Conservation (phyloP, 2,888 invertebrate genomes). For the Nemapogon koenigi region DNA sequence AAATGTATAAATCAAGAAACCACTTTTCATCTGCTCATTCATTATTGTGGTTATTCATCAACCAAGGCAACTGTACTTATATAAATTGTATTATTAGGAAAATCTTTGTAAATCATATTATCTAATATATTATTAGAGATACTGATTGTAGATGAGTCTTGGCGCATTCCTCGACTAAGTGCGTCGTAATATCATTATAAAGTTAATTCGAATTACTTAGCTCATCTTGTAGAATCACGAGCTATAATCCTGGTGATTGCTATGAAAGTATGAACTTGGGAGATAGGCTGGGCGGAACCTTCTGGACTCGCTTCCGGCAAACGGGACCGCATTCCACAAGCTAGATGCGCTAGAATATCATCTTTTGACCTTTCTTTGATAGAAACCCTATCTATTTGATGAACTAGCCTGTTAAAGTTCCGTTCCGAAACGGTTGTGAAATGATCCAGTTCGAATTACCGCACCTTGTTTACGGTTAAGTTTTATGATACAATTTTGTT, state of each 20-base stretch:
- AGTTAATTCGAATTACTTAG: constrained; percentile 37
- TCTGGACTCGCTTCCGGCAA: constrained; percentile 25
- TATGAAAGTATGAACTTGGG: constrained; percentile 28
- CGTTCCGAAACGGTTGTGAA: constrained; percentile 4
- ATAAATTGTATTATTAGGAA: too few relatives aligned
- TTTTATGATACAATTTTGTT: too few relatives aligned
- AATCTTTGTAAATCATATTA: too few relatives aligned
- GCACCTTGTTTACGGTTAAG: too few relatives aligned
- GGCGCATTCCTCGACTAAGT: constrained; percentile 26
- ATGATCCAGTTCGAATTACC: constrained; percentile 2
- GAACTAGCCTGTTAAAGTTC: constrained; percentile 3
- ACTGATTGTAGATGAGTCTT: constrained; percentile 26
- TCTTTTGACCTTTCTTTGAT: constrained; percentile 6
- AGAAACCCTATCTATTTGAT: constrained; percentile 5
- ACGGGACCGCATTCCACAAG: constrained; percentile 26
- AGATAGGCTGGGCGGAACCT: constrained; percentile 23
- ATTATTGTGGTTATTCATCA: too few relatives aligned
- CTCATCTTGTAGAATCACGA: constrained; percentile 23
- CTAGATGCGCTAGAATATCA: constrained; percentile 6
- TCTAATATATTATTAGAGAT: too few relatives aligned
- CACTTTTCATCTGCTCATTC: too few relatives aligned
- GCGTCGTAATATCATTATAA: constrained; percentile 29
- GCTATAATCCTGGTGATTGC: constrained; percentile 30
- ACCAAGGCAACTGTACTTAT: too few relatives aligned
- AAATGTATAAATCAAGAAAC: too few relatives aligned